Evolutionary conservation across 2,797 vertebrate species (phyloP), one percentile per base, ranked within the genome.

Genomic region (Amazonetta brasiliensis): DNA sequence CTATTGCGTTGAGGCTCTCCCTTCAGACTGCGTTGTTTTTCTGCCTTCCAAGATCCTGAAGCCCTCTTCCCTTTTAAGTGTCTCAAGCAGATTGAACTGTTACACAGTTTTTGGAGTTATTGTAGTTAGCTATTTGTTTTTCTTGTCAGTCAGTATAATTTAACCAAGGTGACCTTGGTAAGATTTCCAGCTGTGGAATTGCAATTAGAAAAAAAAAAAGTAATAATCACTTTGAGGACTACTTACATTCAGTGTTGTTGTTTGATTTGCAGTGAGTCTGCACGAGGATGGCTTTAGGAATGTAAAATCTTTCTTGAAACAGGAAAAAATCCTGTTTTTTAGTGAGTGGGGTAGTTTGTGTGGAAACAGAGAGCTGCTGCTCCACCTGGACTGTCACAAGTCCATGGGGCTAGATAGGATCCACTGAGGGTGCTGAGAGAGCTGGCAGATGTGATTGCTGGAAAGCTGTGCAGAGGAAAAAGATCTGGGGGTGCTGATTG

Each of bases 191-290:
- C 46, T 77, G 62, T 52, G 89, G 20, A 88, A 72, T 0, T 15
- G 48, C 41, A 97, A 84, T 93, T 97, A 78, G 71, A 69, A 31
- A 8, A 74, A 92, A 92, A 85, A 78, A 74, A 76, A 31, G 12
- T 48, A 86, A 85, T 59, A 83, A 92, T 72, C 12, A 77, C 50
- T 81, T 60, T 64, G 69, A 75, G 43, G 58, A 54, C 63, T 91
- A 64, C 89, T 97, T 67, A 92, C 88, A 92, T 93, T 93, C 63
- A 46, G 59, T 74, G 74, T 11, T 86, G 18, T 9, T 89, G 92
- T 84, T 93, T n/a, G 80, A 25, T 80, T 87, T 46, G 59, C 37
- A 91, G 31, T 62, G 8, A 25, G 56, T 91, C 26, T 92, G 37
- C 11, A 55, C 60, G 52, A 91, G 15, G 17, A 30, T 60, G 77